Base-by-base conservation (phyloP, 1,140 invertebrate genomes). In the Drosophila nigromelanica region DNA sequence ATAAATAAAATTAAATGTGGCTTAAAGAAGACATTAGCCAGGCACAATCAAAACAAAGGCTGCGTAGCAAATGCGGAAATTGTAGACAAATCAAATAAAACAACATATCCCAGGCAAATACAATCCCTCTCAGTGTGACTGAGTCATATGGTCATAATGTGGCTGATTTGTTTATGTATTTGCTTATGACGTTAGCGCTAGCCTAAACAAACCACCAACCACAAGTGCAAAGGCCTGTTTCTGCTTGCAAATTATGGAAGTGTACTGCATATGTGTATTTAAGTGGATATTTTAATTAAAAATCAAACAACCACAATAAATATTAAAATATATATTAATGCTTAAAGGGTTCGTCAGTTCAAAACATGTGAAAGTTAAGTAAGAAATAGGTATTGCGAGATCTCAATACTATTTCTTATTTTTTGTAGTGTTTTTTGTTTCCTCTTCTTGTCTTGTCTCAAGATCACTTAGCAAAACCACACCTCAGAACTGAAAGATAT, bases 391-490 rank as follows among this genome's bases (percentile, higher is more conserved):
- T 27, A 18, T 18, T 43, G 15, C 18, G 15, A 18, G 43, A 8
- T 35, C 33, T 35, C 8, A 10, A 8, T 3, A 5, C 10, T 21
- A 5, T 21, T 21, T 11, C n/a, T 4, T 45, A 39, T 40, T 48
- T 27, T 27, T 27, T 27, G 27, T n/a, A 12, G 12, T 48, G 18
- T 15, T 45, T 24, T 7, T 45, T 59, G 4, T 35, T 27, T 15
- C 30, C 4, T 12, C 8, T 27, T 12, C 12, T 39, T 48, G 15
- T 47, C 12, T 60, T 60, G 1, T n/a, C 30, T 18, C 11, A 18
- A 37, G 45, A 14, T 50, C 27, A 37, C 47, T 48, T 7, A 48
- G 35, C 47, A 27, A 27, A 39, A 33, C 43, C 15, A 60, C 27
- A 48, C 55, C 30, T 10, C 33, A 35, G 7, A 45, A 45, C 18